phyloP scores from a whole-genome alignment of 2,888 invertebrate species.

The Ypsolopha sequella region DNA sequence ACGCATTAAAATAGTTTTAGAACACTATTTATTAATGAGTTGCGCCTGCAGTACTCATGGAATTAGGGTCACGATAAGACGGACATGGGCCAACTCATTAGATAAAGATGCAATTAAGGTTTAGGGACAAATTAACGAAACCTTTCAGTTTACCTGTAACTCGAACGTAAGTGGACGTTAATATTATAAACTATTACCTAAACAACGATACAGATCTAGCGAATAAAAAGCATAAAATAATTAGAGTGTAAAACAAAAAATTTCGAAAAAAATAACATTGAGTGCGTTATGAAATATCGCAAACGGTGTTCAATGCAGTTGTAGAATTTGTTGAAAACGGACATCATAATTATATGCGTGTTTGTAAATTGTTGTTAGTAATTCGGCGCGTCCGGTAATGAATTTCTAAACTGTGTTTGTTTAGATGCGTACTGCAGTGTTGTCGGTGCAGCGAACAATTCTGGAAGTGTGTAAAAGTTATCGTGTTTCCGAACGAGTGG shows the following conservation, averaged over 20 bases:
- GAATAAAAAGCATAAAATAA: background rate
- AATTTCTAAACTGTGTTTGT: slow-evolving; percentile 3
- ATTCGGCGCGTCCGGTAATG: slow-evolving; percentile 1
- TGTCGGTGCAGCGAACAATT: background rate
- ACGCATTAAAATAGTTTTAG: slow-evolving; percentile 31
- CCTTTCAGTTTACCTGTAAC: slow-evolving; percentile 1
- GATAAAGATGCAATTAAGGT: slow-evolving; percentile 56
- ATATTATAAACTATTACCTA: background rate
- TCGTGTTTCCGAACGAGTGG: background rate
- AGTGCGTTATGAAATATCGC: slow-evolving; percentile 13
- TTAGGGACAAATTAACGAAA: slow-evolving; percentile 18
- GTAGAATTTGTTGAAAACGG: slow-evolving; percentile 10
- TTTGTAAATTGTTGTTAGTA: slow-evolving; percentile 5
- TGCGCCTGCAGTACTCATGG: slow-evolving; percentile 5
- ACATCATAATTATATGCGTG: slow-evolving; percentile 10
- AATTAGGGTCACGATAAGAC: slow-evolving; percentile 50
- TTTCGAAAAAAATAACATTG: slow-evolving; percentile 5
- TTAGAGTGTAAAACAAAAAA: background rate
- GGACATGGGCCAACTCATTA: slow-evolving; percentile 30
- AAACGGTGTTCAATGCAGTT: slow-evolving; percentile 8
- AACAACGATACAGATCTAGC: no score
- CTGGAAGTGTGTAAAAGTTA: background rate
- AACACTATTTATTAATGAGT: slow-evolving; percentile 19
- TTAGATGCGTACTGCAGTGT: background rate
- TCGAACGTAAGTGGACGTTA: background rate